Evolutionary conservation across 2,888 invertebrate species (phyloP).

Genomic region (Cheiracanthium punctorium): DNA sequence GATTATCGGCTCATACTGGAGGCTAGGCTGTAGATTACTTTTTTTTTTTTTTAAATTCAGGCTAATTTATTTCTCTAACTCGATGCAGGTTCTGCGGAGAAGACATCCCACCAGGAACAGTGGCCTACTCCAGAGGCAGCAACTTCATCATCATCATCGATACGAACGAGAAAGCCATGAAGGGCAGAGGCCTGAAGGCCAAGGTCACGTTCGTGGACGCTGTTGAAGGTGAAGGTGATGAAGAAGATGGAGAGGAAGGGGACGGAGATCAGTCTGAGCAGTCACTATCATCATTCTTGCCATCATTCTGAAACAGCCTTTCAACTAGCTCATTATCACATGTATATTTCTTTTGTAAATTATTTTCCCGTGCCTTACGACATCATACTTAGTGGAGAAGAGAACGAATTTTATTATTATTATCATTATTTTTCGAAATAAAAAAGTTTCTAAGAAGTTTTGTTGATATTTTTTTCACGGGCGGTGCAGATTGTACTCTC

Average conservation of each 20-base stretch:
- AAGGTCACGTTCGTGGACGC: constrained; percentile 46
- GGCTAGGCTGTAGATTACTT: too few species aligned
- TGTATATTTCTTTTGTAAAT: background rate
- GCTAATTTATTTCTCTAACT: too few species aligned
- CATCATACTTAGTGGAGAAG: background rate
- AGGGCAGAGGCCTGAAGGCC: constrained; percentile 52
- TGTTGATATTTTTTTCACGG: too few species aligned
- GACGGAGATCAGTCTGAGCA: background rate
- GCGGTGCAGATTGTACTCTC: too few species aligned
- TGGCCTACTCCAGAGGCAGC: constrained; percentile 33
- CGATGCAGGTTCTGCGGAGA: constrained; percentile 59
- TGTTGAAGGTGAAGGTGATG: background rate
- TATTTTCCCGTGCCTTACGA: background rate
- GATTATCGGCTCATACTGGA: too few species aligned
- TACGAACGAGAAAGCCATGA: constrained; percentile 30
- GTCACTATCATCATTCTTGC: background rate
- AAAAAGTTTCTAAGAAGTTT: too few species aligned
- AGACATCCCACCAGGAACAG: constrained; percentile 60
- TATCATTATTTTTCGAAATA: too few species aligned
- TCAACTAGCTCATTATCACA: background rate
- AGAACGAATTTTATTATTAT: too few species aligned
- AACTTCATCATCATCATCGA: constrained; percentile 66
- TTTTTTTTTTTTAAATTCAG: too few species aligned
- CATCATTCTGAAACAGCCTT: background rate
- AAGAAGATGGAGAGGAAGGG: background rate